phyloP scores from a whole-genome alignment of 1,140 invertebrate genomes.

The Grapholita molesta region DNA sequence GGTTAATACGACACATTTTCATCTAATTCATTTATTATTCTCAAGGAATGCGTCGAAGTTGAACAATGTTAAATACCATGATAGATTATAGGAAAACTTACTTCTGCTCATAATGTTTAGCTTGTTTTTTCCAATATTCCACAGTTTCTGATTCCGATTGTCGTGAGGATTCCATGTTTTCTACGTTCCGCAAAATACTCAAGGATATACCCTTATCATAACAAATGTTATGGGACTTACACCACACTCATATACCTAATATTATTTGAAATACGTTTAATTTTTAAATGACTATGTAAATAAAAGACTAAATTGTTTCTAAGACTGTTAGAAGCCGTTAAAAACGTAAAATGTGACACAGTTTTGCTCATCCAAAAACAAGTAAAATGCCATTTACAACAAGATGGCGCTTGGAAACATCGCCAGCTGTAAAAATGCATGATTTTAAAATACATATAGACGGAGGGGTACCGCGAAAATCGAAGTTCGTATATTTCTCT shows the following conservation, averaged over 20 bases:
- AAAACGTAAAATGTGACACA: slow-evolving; percentile 47
- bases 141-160: slow-evolving; percentile 58
- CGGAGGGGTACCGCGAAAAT: no score
- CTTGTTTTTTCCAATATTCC: slow-evolving; percentile 72
- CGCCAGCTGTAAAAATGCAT: background rate
- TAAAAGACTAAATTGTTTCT: slow-evolving; percentile 2
- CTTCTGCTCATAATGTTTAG: slow-evolving; percentile 72
- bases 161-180: slow-evolving; percentile 68
- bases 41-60: background rate
- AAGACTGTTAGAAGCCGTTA: slow-evolving; percentile 29
- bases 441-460: no score
- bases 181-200: slow-evolving; percentile 26
- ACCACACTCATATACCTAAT: background rate
- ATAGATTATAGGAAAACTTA: slow-evolving; percentile 30
- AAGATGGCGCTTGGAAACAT: slow-evolving; percentile 12
- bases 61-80: background rate
- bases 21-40: background rate
- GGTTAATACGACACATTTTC: background rate
- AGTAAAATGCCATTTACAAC: slow-evolving; percentile 21
- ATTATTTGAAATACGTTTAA: background rate
- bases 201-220: slow-evolving; percentile 40
- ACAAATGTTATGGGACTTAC: slow-evolving; percentile 29
- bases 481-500: no score
- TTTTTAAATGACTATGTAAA: background rate
- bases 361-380: slow-evolving; percentile 39